phyloP scores from a whole-genome alignment of 2,113 vertebrate genomes.

The Cyprinodon variegatus region DNA sequence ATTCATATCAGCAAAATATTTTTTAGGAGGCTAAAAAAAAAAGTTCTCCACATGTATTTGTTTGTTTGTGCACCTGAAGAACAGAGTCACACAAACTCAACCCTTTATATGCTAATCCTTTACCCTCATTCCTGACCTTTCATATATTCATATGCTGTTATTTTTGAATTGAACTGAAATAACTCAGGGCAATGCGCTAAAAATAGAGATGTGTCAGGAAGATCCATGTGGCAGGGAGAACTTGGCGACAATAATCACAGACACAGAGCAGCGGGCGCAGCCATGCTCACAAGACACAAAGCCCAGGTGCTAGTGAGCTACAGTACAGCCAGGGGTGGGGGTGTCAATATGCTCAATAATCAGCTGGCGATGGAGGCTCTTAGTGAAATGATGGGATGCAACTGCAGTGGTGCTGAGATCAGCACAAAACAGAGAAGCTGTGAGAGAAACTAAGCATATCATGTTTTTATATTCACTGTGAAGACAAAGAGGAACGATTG shows the following conservation, averaged over 20 bases:
- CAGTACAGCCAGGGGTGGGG: neutral
- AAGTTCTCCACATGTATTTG: neutral
- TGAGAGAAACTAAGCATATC: conserved; percentile 70
- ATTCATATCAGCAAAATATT: conserved; percentile 15
- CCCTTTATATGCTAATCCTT: neutral
- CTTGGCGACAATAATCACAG: conserved; percentile 15
- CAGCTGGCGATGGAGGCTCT: conserved; percentile 37
- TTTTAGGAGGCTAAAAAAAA: neutral
- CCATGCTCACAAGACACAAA: conserved; percentile 46
- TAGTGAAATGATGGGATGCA: conserved; percentile 66
- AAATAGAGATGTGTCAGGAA: conserved; percentile 58
- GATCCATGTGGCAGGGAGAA: conserved; percentile 51
- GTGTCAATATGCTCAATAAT: conserved; percentile 62
- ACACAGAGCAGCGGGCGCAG: conserved; percentile 44
- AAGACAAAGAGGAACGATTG: conserved; percentile 33
- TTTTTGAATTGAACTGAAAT: too few species aligned
- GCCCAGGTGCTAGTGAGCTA: conserved; percentile 1
- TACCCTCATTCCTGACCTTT: too few species aligned
- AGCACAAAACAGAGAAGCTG: conserved; percentile 71
- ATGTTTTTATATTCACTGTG: conserved; percentile 44
- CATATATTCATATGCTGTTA: too few species aligned
- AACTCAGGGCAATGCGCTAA: conserved; percentile 2
- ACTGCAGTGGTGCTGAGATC: conserved; percentile 65
- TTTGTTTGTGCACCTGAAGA: conserved; percentile 8
- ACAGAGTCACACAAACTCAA: neutral